These are phyloP conservation scores for Marcusenius ussheri DNA, from an alignment of 2,113 vertebrate genomes.

Conservation along the genomic window DNA sequence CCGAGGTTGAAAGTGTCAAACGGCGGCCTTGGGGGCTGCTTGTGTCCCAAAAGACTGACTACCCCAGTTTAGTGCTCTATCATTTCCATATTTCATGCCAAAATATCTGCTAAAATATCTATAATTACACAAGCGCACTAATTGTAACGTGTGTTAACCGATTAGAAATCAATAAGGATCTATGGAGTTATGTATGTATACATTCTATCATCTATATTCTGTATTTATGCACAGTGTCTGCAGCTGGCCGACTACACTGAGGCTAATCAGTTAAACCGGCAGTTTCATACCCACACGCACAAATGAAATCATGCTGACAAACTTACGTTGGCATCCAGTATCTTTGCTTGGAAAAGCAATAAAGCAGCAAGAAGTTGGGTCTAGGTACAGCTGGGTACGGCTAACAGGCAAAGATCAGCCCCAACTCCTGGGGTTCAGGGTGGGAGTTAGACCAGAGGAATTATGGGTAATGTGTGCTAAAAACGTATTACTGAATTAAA, in stretches of 20 bases:
- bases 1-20: not conserved
- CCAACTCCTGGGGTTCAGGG: not conserved
- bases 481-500: not conserved
- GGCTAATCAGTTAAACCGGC: not conserved
- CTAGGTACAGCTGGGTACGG: not conserved
- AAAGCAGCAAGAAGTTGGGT: not conserved
- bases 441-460: not conserved
- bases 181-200: not conserved
- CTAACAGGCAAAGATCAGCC: not conserved
- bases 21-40: not conserved
- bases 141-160: not conserved
- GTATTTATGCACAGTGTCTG: not conserved
- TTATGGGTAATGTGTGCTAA: not conserved
- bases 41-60: not conserved
- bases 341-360: conserved; percentile 5
- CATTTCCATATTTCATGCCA: not conserved
- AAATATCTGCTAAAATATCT: not conserved
- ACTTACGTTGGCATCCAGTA: conserved; percentile 4
- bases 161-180: not conserved
- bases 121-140: not conserved
- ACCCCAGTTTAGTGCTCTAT: not conserved
- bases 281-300: conserved; percentile 5
- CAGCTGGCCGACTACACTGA: not conserved
- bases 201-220: not conserved
- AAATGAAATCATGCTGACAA: conserved; percentile 23